These are phyloP conservation scores for Drosophila truncata DNA, from an alignment of 1,140 invertebrate species.

Conservation along the genomic window DNA sequence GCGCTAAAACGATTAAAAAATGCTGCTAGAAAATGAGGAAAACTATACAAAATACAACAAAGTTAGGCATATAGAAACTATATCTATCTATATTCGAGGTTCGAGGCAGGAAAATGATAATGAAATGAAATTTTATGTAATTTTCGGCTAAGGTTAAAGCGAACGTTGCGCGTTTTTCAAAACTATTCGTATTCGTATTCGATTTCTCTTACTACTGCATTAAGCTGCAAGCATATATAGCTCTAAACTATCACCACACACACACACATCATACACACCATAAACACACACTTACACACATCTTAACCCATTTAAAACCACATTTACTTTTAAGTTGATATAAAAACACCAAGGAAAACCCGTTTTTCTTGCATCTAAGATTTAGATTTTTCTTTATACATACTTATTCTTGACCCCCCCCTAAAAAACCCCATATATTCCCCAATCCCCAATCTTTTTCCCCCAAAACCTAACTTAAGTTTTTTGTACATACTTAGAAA, in stretches of 20 bases:
- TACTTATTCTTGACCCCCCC: constrained; percentile 30
- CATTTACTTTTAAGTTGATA: constrained; percentile 54
- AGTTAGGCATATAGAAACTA: constrained; percentile 63
- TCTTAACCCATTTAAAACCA: constrained; percentile 30
- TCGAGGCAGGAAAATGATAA: constrained; percentile 32
- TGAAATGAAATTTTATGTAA: constrained; percentile 70
- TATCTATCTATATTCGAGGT: constrained; percentile 39
- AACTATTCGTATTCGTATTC: constrained; percentile 72
- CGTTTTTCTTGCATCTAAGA: constrained; percentile 46
- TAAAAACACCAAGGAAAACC: not conserved
- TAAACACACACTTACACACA: constrained; percentile 14
- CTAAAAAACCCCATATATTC: not conserved
- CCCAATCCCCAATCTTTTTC: not conserved
- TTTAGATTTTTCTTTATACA: constrained; percentile 40
- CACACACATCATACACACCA: constrained; percentile 33
- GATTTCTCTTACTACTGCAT: constrained; percentile 77
- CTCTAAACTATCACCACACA: constrained; percentile 70
- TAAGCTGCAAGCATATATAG: constrained; percentile 69
- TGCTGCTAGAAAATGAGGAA: constrained; percentile 21
- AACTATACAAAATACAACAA: constrained; percentile 30
- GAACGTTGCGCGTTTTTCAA: constrained; percentile 71
- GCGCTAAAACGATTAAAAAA: constrained; percentile 47
- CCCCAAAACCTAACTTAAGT: constrained; percentile 55
- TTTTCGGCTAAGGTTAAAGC: constrained; percentile 78
- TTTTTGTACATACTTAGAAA: constrained; percentile 73